Base-by-base conservation (phyloP, 2,113 vertebrate genomes). In the Microcebus lehilahytsara region DNA sequence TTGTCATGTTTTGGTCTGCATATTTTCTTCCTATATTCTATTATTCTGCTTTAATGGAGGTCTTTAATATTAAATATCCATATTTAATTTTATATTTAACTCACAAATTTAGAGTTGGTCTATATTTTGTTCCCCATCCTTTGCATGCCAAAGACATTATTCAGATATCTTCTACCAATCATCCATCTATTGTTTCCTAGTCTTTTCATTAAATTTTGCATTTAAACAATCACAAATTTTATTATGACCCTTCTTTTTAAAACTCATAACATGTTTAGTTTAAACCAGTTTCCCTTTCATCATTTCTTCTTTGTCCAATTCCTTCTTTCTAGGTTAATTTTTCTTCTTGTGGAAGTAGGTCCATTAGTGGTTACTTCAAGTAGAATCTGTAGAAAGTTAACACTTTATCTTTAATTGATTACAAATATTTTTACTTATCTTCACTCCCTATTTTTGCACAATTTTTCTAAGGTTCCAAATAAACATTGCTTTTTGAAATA, bases 11-110 rank as follows among this genome's bases (percentile, higher is more conserved):
- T 89, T 93, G 37, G 27, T 42, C 93, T 80, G 20, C 22, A 46
- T 81, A 51, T 85, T 87, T 77, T 89, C 30, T 72, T 89, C 19
- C 49, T 96, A 30, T 6, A 53, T 80, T 87, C 60, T 64, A 64
- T 93, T 95, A 85, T 25, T 93, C 32, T 69, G 32, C 56, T 80
- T 89, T 85, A 81, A 78, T 78, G n/a, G 32, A 83, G 10, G 72
- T 19, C 60, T 3, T 62, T 91, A 87, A 83, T 0, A 14, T 86
- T 23, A 69, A 78, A 74, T 83, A 89, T 62, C 10, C 14, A 89
- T 85, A 89, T 88, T 89, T 85, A 77, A 93, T 67, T 93, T 69
- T 83, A 72, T 56, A 93, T 85, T 85, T 93, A 96, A 93, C 9
- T 60, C 17, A 42, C 17, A 77, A 67, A 92, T 92, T 78, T 85